Base-by-base conservation (phyloP, 2,797 vertebrate species). In the Poeciliopsis gracilis region DNA sequence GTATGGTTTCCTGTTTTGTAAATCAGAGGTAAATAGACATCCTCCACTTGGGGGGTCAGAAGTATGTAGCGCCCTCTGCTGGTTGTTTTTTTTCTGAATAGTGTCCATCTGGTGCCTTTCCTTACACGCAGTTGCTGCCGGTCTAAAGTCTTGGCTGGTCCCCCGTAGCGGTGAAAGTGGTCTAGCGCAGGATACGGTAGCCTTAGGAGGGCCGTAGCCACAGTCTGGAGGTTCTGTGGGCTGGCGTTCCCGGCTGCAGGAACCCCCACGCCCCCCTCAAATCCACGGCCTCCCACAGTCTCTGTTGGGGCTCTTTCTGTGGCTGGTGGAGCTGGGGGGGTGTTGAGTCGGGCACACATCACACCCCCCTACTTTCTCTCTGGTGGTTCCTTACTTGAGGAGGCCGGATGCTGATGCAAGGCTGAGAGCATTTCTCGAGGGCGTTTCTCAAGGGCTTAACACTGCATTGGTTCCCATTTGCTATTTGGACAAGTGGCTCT, bases 401-500 rank as follows among this genome's bases (percentile, higher is more conserved):
- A 96, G 95, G 95, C 95, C 94, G 95, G 95, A 96, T 94, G 94
- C 95, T 93, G 94, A 90, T 91, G 95, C 95, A 95, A 95, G 94
- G 94, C 95, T 88, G 94, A 91, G 95, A 95, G 95, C 96, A 94
- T 96, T 96, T 95, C 95, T 96, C 95, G 93, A 94, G 91, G 94
- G 95, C 95, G 94, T 96, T 96, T 95, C 95, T 96, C 95, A 92
- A 94, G 90, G 95, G 95, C 95, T 96, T 96, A 95, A 96, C 96
- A 94, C 97, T 96, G 96, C 97, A 93, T 97, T 97, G 97, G 96
- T 97, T 95, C 97, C 96, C 95, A 96, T 97, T 96, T 97, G 96
- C 96, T 98, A 97, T 97, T 96, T 97, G 97, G 97, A 98, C 96
- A 97, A 97, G 97, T 97, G 97, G 92, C 97, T 97, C 95, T 97